Evolutionary conservation across 92 coral and sea anemone genomes (phyloP).

Genomic region (Porites rus): DNA sequence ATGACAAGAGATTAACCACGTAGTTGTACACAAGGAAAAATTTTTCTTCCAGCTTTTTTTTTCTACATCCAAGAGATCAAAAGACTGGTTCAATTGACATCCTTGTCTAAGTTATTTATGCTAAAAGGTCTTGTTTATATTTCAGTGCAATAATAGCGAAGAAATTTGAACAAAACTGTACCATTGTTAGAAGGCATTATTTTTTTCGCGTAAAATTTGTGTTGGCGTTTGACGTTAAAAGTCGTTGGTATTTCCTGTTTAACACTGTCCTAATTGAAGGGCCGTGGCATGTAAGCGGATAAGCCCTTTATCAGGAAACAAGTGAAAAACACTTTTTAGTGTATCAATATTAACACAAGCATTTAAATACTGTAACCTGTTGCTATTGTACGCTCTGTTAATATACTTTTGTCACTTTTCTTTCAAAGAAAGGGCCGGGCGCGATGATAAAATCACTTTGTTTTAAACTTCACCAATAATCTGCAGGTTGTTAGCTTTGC

Average conservation of each 20-base stretch:
- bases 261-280: background rate
- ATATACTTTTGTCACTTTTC: background rate
- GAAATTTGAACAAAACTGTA: too few species aligned
- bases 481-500: background rate
- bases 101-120: too few species aligned
- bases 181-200: too few species aligned
- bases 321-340: conserved; percentile 1
- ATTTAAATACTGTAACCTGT: background rate
- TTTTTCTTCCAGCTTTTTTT: too few species aligned
- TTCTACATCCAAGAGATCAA: too few species aligned
- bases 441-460: background rate
- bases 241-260: background rate
- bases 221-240: background rate
- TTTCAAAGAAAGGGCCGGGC: background rate
- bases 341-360: too few species aligned
- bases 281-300: background rate
- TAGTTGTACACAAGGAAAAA: too few species aligned
- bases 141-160: too few species aligned
- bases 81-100: too few species aligned
- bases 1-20: too few species aligned
- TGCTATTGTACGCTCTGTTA: background rate
- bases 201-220: background rate
- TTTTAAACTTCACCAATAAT: background rate
- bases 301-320: background rate
- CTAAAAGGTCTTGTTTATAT: too few species aligned